Evolutionary conservation across 2,113 vertebrate species (phyloP), one percentile per base, ranked within the genome.

Genomic region (Vireo altiloquus): DNA sequence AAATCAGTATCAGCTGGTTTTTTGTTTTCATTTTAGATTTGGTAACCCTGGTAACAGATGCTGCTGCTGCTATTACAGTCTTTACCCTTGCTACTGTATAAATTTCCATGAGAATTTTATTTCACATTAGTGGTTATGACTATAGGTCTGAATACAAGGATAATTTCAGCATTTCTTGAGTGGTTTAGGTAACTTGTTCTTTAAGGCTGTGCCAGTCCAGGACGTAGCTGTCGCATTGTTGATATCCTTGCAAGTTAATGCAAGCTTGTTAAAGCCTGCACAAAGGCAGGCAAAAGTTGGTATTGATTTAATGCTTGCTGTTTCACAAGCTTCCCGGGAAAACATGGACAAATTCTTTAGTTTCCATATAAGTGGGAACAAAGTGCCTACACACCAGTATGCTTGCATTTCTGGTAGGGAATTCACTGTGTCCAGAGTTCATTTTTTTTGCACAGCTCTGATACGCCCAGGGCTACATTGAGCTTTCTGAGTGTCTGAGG

Each of bases 21-120:
- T 87, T 47, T 46, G 30, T 61, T 89, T 81, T 89, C 77, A 37
- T 89, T 31, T 83, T 49, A 57, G 72, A 27, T 70, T 69, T 66
- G 54, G 50, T 77, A 66, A 85, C 53, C 82, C 64, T 90, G 78
- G 77, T 46, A 90, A 54, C 54, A 77, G 70, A 54, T 85, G 61
- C 23, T 33, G 7, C 44, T 85, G 46, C 49, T 83, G 52, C 47
- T 88, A 2, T 63, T 82, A 30, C 4, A 56, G 22, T 60, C 61
- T 68, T 90, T 59, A 47, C 22, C 17, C 25, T 65, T 80, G 28
- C 52, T 33, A 16, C 54, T 49, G 25, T 63, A 65, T 28, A 46
- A 74, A 50, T 86, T 90, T 90, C 53, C 37, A 44, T 46, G 56
- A 44, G 31, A 68, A 50, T 65, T 86, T 68, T 28, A 39, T 91